A percentile compares a stretch with the other conserved stretches of the same genome.
Evolutionary conservation across 1,140 invertebrate genomes (phyloP).

Genomic region (Diachasmimorpha longicaudata): DNA sequence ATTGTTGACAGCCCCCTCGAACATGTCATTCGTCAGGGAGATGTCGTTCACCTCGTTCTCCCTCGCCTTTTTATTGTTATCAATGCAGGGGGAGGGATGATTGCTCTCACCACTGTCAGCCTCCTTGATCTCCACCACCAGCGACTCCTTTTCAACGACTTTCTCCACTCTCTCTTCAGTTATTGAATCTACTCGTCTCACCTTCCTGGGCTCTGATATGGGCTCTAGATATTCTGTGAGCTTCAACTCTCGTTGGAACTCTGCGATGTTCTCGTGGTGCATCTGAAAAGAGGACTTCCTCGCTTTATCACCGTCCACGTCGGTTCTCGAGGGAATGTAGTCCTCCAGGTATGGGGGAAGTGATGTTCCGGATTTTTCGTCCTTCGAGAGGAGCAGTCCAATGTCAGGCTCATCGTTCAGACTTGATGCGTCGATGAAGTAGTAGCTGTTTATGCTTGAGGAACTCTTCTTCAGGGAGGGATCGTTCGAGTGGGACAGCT

Average conservation of each 20-base stretch:
- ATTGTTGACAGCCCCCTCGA: slow-evolving; percentile 15
- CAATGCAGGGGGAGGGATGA: slow-evolving; percentile 56
- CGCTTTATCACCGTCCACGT: slow-evolving; percentile 15
- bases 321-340: slow-evolving; percentile 28
- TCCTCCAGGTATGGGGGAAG: slow-evolving; percentile 14
- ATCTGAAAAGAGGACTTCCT: slow-evolving; percentile 30
- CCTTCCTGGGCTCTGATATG: slow-evolving; percentile 40
- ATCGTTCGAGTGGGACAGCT: slow-evolving; percentile 15
- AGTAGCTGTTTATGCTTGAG: slow-evolving; percentile 59
- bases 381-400: slow-evolving; percentile 24
- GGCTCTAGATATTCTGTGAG: slow-evolving; percentile 48
- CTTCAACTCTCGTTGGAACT: slow-evolving; percentile 47
- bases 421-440: slow-evolving; percentile 78
- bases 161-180: slow-evolving; percentile 33
- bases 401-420: slow-evolving; percentile 71
- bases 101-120: slow-evolving; percentile 58
- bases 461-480: slow-evolving; percentile 34
- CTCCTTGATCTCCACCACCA: slow-evolving; percentile 58
- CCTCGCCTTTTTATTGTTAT: slow-evolving; percentile 44
- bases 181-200: slow-evolving; percentile 40
- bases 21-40: neutral
- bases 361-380: slow-evolving; percentile 19
- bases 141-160: slow-evolving; percentile 49
- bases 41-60: slow-evolving; percentile 11
- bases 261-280: slow-evolving; percentile 41